Evolutionary conservation across 2,797 vertebrate genomes (phyloP).

Genomic region (Neosilurus hyrtlii): DNA sequence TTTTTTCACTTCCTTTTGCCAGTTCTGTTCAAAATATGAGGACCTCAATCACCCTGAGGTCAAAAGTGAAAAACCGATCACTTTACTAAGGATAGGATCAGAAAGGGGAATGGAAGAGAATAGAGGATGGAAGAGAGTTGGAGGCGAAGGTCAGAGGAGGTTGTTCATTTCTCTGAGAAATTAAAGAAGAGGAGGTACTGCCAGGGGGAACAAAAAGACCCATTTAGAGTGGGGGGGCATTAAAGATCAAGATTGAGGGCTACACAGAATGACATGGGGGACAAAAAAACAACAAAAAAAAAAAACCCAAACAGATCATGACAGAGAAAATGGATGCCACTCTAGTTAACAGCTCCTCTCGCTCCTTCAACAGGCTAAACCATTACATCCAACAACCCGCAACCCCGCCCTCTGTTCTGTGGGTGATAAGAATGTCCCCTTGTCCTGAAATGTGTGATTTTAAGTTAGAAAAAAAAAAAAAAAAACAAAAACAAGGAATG

Average conservation of each 20-base stretch:
- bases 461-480: not conserved
- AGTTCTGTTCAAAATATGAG: constrained; percentile 50
- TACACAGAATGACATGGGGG: constrained; percentile 32
- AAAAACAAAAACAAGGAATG: not conserved
- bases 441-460: constrained; percentile 27
- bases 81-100: constrained; percentile 14
- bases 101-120: constrained; percentile 13
- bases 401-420: constrained; percentile 27
- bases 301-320: constrained; percentile 15
- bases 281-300: not conserved
- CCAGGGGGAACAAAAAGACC: constrained; percentile 31
- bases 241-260: constrained; percentile 40
- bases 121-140: not conserved
- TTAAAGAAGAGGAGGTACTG: constrained; percentile 14
- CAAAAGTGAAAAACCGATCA: constrained; percentile 33
- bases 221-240: constrained; percentile 10
- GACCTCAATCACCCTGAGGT: constrained; percentile 47
- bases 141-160: constrained; percentile 27
- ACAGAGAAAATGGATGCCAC: constrained; percentile 41
- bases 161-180: constrained; percentile 27
- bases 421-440: constrained; percentile 36
- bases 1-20: constrained; percentile 9
- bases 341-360: constrained; percentile 26
- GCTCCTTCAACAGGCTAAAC: constrained; percentile 32
- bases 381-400: constrained; percentile 43